Evolutionary conservation across 1,140 invertebrate species (phyloP).

Genomic region (Ips nitidus): DNA sequence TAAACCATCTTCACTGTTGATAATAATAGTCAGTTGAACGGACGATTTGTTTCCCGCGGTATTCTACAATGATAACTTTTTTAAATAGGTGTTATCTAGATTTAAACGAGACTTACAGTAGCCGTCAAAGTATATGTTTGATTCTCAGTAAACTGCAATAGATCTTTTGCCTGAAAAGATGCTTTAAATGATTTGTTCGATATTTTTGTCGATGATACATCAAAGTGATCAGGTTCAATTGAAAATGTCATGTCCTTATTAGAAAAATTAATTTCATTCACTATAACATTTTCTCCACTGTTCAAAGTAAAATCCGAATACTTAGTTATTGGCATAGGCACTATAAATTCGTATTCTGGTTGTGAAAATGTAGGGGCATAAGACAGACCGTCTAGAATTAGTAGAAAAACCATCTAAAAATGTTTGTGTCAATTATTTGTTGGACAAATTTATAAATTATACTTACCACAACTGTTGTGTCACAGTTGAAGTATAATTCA

Average conservation of each 20-base stretch:
- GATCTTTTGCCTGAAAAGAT: slow-evolving; percentile 20
- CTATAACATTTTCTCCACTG: slow-evolving; percentile 23
- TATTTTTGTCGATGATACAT: not conserved
- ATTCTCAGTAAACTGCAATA: slow-evolving; percentile 16
- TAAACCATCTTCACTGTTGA: slow-evolving; percentile 24
- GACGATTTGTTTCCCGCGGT: not conserved
- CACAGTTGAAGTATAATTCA: not conserved
- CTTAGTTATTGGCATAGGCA: slow-evolving; percentile 36
- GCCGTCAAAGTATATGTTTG: slow-evolving; percentile 31
- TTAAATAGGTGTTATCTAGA: too few species aligned
- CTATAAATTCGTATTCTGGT: slow-evolving; percentile 27
- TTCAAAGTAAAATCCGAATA: slow-evolving; percentile 20
- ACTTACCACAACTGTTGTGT: not conserved
- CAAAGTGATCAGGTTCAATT: slow-evolving; percentile 33
- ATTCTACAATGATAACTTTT: slow-evolving; percentile 6
- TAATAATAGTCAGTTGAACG: slow-evolving; percentile 19
- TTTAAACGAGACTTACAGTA: slow-evolving; percentile 26
- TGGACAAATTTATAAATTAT: too few species aligned
- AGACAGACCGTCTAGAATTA: not conserved
- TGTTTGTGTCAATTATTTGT: too few species aligned
- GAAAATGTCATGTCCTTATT: slow-evolving; percentile 38
- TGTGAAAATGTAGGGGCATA: slow-evolving; percentile 22
- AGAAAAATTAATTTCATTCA: slow-evolving; percentile 40
- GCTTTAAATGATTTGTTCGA: slow-evolving; percentile 30
- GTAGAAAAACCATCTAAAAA: too few species aligned